Evolutionary conservation across 2,888 invertebrate genomes (phyloP).

Genomic region (Anorthoa munda): DNA sequence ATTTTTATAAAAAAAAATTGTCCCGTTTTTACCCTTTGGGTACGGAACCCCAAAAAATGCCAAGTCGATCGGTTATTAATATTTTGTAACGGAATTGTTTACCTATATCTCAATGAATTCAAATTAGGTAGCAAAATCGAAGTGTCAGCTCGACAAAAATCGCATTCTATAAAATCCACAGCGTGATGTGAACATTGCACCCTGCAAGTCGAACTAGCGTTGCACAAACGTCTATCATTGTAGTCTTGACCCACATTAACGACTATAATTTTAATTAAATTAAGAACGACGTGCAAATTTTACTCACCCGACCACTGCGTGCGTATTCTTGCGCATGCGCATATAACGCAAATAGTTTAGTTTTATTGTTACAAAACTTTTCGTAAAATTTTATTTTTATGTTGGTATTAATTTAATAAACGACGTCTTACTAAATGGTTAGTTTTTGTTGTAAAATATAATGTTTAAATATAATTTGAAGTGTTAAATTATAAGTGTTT

Average conservation of each 20-base stretch:
- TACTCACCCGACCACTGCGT: slow-evolving; percentile 41
- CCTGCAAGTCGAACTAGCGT: slow-evolving; percentile 42
- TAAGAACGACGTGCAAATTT: slow-evolving; percentile 66
- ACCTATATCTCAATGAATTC: too few relatives aligned
- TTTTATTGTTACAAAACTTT: slow-evolving; percentile 49
- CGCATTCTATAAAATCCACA: slow-evolving; percentile 3
- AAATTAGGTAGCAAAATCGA: background rate
- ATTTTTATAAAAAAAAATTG: too few relatives aligned
- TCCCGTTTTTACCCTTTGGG: too few relatives aligned
- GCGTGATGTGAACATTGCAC: slow-evolving; percentile 57
- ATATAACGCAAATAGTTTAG: slow-evolving; percentile 51
- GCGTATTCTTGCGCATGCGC: slow-evolving; percentile 58
- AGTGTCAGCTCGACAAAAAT: slow-evolving; percentile 2
- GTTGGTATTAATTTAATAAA: slow-evolving; percentile 21
- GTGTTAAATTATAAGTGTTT: background rate
- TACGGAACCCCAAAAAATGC: too few relatives aligned
- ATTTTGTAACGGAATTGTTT: too few relatives aligned
- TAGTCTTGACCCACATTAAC: slow-evolving; percentile 79
- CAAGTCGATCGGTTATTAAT: too few relatives aligned
- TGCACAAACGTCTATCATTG: slow-evolving; percentile 69
- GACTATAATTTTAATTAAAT: slow-evolving; percentile 73
- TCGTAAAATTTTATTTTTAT: slow-evolving; percentile 34
- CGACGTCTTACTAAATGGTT: slow-evolving; percentile 9
- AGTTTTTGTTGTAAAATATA: slow-evolving; percentile 14
- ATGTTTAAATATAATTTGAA: background rate